Evolutionary conservation across 2,113 vertebrate genomes (phyloP), one percentile per base, ranked within the genome.

Genomic region (Serilophus lunatus): DNA sequence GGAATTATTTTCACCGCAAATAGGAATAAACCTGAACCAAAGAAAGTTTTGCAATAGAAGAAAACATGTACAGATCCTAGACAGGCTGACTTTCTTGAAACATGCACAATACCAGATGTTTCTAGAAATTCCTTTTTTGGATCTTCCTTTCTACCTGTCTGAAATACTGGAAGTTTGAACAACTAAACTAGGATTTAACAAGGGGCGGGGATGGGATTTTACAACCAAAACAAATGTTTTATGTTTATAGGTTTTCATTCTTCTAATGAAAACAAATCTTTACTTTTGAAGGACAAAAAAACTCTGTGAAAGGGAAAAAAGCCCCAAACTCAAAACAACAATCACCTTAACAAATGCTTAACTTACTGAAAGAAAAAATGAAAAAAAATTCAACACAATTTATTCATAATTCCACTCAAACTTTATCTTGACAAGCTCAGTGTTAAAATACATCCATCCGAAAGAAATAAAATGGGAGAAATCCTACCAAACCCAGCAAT

Each of bases 401-500:
- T 26, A 35, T 56, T 83, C 26, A 56, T 68, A 93, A 83, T 59
- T 5, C 38, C 63, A 65, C 42, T 44, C 51, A 90, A 69, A 86
- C 20, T 47, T 93, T 65, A 9, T 77, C 44, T 86, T 60, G 49
- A 66, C 90, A 87, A 91, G 1, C 24, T 88, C 57, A 24, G 6
- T 59, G 65, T 89, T 72, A 89, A 63, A 79, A 74, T 33, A 72
- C 88, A 77, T 20, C 36, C 40, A 75, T 74, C 65, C 47, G 51
- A 82, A 54, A 87, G 33, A 86, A 95, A 82, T 33, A 33, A 82
- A 84, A 78, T 13, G 16, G 33, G 26, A 92, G 22, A 88, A 94
- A 59, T 76, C 50, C 47, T 76, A 36, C n/a, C 66, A 82, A 86
- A 57, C 6, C 18, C 20, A 51, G 49, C 15, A 65, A 92, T 54